Evolutionary conservation across 2,888 invertebrate species (phyloP).

Genomic region (Pseudeuparius sepicola): DNA sequence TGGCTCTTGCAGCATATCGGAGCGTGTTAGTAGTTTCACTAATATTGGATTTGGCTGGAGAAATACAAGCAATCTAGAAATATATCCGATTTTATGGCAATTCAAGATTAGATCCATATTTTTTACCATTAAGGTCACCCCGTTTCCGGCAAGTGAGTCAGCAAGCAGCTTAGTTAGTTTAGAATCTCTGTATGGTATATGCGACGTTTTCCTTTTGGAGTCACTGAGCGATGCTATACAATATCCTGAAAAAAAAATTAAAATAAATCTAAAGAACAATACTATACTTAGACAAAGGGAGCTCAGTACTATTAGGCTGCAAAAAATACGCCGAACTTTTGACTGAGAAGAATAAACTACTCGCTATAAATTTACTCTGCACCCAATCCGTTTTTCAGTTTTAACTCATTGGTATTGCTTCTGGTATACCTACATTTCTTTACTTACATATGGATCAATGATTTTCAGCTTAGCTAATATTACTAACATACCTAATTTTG

Average conservation of each 20-base stretch:
- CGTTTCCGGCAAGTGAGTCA: slow-evolving; percentile 88
- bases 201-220: slow-evolving; percentile 64
- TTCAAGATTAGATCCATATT: neutral
- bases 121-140: slow-evolving; percentile 84
- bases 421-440: too few relatives aligned
- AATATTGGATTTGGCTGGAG: slow-evolving; percentile 76
- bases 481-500: too few relatives aligned
- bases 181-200: slow-evolving; percentile 91
- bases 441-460: too few relatives aligned
- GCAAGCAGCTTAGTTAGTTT: slow-evolving; percentile 88
- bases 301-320: too few relatives aligned
- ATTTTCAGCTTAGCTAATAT: too few relatives aligned
- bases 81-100: slow-evolving; percentile 1
- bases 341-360: too few relatives aligned
- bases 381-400: too few relatives aligned
- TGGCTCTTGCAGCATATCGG: slow-evolving; percentile 85
- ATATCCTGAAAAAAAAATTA: slow-evolving; percentile 57
- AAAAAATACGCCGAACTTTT: too few relatives aligned
- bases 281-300: too few relatives aligned
- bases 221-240: slow-evolving; percentile 90
- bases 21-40: slow-evolving; percentile 85
- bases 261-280: too few relatives aligned
- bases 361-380: too few relatives aligned
- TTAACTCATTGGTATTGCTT: too few relatives aligned
- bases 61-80: slow-evolving; percentile 84